Percentiles rank a stretch among this genome's conserved stretches.
Conservation (phyloP, 2,888 invertebrate genomes). For the Autographa pulchrina region DNA sequence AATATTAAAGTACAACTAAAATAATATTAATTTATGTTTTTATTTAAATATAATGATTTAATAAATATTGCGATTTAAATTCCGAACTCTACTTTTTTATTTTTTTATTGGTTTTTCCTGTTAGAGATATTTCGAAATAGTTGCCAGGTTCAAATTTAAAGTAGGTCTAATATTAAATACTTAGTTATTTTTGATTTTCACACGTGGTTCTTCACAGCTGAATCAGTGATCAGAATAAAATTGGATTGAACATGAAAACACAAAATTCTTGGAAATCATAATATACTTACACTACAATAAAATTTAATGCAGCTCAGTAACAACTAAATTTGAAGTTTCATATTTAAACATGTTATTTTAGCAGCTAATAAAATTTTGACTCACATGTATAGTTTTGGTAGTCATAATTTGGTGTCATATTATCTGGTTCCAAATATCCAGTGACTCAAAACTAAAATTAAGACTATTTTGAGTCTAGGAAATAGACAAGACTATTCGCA, state of each 20-base stretch:
- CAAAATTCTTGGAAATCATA: no score
- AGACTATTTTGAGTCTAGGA: not conserved
- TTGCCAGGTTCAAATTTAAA: not conserved
- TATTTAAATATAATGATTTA: constrained; percentile 22
- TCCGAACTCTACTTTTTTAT: not conserved
- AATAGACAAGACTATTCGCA: constrained; percentile 15
- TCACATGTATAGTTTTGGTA: not conserved
- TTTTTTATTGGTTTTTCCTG: not conserved
- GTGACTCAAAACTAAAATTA: not conserved
- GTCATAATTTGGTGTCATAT: not conserved
- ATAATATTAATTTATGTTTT: constrained; percentile 3
- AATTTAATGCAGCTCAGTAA: no score
- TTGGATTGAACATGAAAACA: no score
- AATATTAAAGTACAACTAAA: constrained; percentile 14
- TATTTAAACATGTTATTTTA: no score
- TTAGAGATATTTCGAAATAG: not conserved
- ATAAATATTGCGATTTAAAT: not conserved
- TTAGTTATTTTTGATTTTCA: no score
- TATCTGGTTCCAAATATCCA: not conserved
- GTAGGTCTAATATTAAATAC: no score
- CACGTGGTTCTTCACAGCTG: no score
- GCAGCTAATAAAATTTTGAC: no score
- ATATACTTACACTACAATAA: no score
- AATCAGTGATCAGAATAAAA: no score
- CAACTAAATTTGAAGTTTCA: no score